Evolutionary conservation across 2,113 vertebrate species (phyloP).

Genomic region (Carettochelys insculpta): DNA sequence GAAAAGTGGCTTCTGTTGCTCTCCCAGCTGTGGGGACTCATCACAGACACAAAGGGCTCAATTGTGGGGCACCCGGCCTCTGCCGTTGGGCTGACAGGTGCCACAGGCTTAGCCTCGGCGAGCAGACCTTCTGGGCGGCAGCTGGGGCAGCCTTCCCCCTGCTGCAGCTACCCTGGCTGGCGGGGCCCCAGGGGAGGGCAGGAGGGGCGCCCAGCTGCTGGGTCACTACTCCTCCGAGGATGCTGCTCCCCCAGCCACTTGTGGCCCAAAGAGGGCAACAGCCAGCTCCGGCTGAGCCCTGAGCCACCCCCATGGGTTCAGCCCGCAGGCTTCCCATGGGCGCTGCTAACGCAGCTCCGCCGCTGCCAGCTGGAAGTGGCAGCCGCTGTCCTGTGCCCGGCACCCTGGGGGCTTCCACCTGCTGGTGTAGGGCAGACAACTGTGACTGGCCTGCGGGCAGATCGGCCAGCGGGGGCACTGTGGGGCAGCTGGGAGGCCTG

Average conservation of each 20-base stretch:
- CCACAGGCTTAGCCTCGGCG: background rate
- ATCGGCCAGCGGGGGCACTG: background rate
- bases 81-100: slow-evolving; percentile 51
- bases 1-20: background rate
- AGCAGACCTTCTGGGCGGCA: slow-evolving; percentile 8
- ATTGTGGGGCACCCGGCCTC: background rate
- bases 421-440: background rate
- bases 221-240: background rate
- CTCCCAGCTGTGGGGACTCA: background rate
- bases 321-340: background rate
- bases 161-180: background rate
- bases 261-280: background rate
- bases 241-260: background rate
- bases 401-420: background rate
- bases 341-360: background rate
- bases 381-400: background rate
- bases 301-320: background rate
- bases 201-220: background rate
- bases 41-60: background rate
- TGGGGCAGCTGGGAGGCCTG: background rate
- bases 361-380: background rate
- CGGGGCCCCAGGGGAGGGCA: rapidly evolving
- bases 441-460: background rate
- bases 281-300: background rate
- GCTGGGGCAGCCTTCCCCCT: slow-evolving; percentile 25